Percentiles rank a stretch among this genome's conserved stretches.
phyloP scores from a whole-genome alignment of 2,888 invertebrate species.

The Agrochola litura region DNA sequence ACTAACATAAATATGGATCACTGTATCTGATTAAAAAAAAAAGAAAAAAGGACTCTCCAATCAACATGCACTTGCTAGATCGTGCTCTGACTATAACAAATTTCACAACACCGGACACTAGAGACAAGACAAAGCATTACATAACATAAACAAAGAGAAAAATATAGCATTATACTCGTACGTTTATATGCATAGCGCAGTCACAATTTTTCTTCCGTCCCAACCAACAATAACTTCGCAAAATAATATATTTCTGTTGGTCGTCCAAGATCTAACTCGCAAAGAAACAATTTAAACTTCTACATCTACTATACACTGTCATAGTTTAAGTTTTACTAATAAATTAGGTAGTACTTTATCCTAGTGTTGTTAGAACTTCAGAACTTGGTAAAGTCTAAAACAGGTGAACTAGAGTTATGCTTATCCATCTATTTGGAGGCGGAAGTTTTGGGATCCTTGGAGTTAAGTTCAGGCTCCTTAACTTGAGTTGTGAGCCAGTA shows the following conservation, averaged over 20 bases:
- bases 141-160: neutral
- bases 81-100: neutral
- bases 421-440: constrained; percentile 64
- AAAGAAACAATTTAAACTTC: constrained; percentile 66
- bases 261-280: constrained; percentile 50
- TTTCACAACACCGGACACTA: neutral
- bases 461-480: constrained; percentile 48
- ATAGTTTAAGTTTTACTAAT: constrained; percentile 80
- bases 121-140: neutral
- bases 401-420: constrained; percentile 65
- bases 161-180: constrained; percentile 16
- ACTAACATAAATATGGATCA: too few species aligned
- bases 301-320: constrained; percentile 57
- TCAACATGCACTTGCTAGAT: neutral
- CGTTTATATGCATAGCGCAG: constrained; percentile 3
- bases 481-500: constrained; percentile 24
- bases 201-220: constrained; percentile 35
- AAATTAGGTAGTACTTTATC: constrained; percentile 81
- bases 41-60: neutral
- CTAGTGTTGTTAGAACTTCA: constrained; percentile 71
- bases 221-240: constrained; percentile 38
- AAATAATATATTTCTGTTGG: constrained; percentile 39
- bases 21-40: too few species aligned
- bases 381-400: constrained; percentile 67
- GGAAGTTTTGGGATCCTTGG: constrained; percentile 50